These are phyloP conservation scores for Meloidogyne exigua DNA, from an alignment of 1,140 invertebrate species.

Conservation along the genomic window DNA sequence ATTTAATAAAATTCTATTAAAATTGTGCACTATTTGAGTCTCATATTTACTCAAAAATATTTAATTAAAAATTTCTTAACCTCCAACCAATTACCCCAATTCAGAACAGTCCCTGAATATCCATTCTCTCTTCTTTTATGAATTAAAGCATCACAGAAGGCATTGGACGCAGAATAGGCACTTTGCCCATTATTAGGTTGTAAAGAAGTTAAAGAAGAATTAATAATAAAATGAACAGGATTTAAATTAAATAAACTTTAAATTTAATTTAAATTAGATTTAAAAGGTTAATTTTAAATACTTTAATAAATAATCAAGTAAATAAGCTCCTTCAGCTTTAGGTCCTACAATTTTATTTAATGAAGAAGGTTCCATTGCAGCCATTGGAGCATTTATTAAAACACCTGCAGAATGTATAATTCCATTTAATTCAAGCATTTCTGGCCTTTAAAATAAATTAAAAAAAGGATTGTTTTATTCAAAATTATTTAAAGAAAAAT, in stretches of 20 bases:
- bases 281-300: background rate
- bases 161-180: background rate
- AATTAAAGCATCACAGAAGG: constrained; percentile 9
- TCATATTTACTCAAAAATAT: too few species aligned
- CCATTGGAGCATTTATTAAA: background rate
- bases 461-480: too few species aligned
- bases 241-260: background rate
- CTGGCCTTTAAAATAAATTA: background rate
- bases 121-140: constrained; percentile 3
- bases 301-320: background rate
- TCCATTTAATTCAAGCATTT: constrained; percentile 2
- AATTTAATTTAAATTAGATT: background rate
- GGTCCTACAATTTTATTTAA: background rate
- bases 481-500: too few species aligned
- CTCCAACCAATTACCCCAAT: constrained; percentile 14
- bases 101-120: background rate
- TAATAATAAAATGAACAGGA: constrained; percentile 7
- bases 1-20: too few species aligned
- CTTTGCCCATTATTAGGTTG: constrained; percentile 8
- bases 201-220: constrained; percentile 11
- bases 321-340: background rate
- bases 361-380: background rate
- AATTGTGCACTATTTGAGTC: too few species aligned
- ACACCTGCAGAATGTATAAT: constrained; percentile 7
- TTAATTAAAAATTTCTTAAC: too few species aligned